Conservation (phyloP, 2,888 invertebrate species). For the Euplexia lucipara region DNA sequence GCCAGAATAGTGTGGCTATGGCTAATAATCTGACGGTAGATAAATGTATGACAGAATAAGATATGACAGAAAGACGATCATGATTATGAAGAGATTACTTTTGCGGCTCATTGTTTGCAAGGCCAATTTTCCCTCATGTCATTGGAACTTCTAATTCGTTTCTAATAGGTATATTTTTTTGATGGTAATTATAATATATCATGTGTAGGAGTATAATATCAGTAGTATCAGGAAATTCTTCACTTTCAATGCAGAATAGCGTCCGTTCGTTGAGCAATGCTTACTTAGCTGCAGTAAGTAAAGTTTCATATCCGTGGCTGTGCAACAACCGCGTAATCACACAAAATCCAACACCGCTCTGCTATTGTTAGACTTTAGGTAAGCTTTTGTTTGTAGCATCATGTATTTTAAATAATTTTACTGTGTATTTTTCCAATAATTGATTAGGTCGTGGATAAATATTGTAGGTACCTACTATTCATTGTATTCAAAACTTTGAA, state of each 20-base stretch:
- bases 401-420: conserved; percentile 1
- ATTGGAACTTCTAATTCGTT: background rate
- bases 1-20: too few species aligned
- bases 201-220: conserved; percentile 11
- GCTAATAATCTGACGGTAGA: too few species aligned
- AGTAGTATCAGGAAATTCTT: conserved; percentile 42
- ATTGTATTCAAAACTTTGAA: background rate
- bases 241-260: conserved; percentile 19
- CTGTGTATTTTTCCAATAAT: background rate
- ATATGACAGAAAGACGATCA: too few species aligned
- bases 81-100: conserved; percentile 5
- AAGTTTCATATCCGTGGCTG: conserved; percentile 52
- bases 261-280: conserved; percentile 44
- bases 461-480: background rate
- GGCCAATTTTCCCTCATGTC: background rate
- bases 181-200: background rate
- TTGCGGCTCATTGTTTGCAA: background rate
- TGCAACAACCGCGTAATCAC: conserved; percentile 46
- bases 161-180: too few species aligned
- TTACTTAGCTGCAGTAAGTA: conserved; percentile 51
- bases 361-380: conserved; percentile 22
- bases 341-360: conserved; percentile 23
- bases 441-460: background rate
- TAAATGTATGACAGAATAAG: too few species aligned
- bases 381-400: conserved; percentile 7